Evolutionary conservation across 2,888 invertebrate species (phyloP).

Genomic region (Sesia bembeciformis): DNA sequence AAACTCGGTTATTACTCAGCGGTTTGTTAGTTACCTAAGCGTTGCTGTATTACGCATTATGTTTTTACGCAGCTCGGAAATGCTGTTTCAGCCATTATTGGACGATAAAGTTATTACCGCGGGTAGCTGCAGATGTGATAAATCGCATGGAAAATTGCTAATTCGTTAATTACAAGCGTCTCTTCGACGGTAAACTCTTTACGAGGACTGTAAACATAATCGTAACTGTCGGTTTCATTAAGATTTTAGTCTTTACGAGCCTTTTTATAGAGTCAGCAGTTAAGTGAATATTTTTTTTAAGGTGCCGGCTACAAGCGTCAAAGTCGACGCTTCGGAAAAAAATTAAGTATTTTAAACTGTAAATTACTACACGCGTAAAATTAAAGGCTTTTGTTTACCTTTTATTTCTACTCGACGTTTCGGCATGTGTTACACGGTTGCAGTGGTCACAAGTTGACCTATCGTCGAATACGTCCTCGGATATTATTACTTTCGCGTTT

Average conservation of each 20-base stretch:
- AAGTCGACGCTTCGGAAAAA: too few relatives aligned
- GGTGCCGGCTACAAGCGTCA: too few relatives aligned
- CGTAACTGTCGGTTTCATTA: slow-evolving; percentile 48
- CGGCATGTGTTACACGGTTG: too few relatives aligned
- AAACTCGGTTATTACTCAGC: slow-evolving; percentile 34
- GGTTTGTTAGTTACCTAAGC: slow-evolving; percentile 53
- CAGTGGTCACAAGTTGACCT: too few relatives aligned
- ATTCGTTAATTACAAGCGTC: slow-evolving; percentile 58
- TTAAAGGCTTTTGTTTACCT: too few relatives aligned
- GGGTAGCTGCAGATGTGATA: slow-evolving; percentile 41
- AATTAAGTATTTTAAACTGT: too few relatives aligned
- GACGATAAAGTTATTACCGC: slow-evolving; percentile 52
- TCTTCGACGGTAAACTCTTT: slow-evolving; percentile 53
- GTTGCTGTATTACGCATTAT: slow-evolving; percentile 31
- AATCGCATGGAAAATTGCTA: slow-evolving; percentile 55
- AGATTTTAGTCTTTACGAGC: slow-evolving; percentile 15
- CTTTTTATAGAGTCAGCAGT: not conserved
- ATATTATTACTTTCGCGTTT: too few relatives aligned
- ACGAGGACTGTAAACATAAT: slow-evolving; percentile 45
- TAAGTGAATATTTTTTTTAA: not conserved
- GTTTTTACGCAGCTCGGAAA: slow-evolving; percentile 22
- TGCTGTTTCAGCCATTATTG: slow-evolving; percentile 34
- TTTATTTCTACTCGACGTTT: too few relatives aligned
- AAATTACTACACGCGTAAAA: too few relatives aligned
- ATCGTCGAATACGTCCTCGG: too few relatives aligned